Evolutionary conservation across 2,797 vertebrate genomes (phyloP).

Genomic region (Danionella dracula): DNA sequence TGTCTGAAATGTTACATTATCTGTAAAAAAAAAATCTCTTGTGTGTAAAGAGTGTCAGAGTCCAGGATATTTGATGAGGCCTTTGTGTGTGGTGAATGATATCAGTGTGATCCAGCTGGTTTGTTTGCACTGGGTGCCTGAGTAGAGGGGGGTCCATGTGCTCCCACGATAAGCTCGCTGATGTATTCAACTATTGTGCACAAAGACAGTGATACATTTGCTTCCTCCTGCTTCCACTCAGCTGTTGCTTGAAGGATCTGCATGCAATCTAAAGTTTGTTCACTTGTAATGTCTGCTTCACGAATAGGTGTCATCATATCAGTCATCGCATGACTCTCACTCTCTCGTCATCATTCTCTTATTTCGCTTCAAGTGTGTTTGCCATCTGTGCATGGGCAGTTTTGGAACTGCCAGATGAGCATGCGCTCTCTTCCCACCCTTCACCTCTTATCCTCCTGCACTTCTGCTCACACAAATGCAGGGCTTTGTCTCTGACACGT

Average conservation of each 20-base stretch:
- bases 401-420: constrained; percentile 44
- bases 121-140: background rate
- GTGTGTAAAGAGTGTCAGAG: too few species aligned
- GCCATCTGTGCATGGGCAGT: constrained; percentile 57
- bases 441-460: constrained; percentile 8
- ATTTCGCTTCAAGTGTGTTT: constrained; percentile 6
- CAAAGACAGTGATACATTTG: constrained; percentile 18
- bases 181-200: constrained; percentile 25
- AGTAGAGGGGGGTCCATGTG: background rate
- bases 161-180: constrained; percentile 8
- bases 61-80: too few species aligned
- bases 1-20: too few species aligned
- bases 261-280: background rate
- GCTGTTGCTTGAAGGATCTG: background rate
- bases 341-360: background rate
- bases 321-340: constrained; percentile 23
- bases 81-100: constrained; percentile 10
- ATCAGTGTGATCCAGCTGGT: constrained; percentile 35
- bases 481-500: constrained; percentile 58
- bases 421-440: constrained; percentile 5
- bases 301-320: constrained; percentile 16
- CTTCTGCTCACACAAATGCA: constrained; percentile 23
- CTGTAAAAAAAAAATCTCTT: too few species aligned
- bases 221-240: constrained; percentile 13
- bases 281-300: background rate